Evolutionary conservation across 2,797 vertebrate species (phyloP), one percentile per base, ranked within the genome.

Genomic region (Buphagus erythrorhynchus): DNA sequence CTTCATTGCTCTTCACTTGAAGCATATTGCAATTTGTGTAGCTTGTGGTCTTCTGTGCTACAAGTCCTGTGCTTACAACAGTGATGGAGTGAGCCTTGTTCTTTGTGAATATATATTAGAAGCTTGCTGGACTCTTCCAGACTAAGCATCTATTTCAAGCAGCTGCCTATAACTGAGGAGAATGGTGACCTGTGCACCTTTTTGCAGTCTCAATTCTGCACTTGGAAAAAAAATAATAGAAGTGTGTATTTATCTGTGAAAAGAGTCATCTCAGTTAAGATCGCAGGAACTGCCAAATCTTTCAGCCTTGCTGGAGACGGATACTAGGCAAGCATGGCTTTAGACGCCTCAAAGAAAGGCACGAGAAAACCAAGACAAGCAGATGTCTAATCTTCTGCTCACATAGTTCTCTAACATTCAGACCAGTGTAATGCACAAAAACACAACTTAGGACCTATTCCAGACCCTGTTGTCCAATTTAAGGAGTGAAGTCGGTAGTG

Each of bases 1-100:
- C 89, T 95, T 95, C 84, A 35, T 82, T 72, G 84, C 91, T 95
- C 81, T 89, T 94, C 87, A 82, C 59, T 85, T 91, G 86, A 91
- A 94, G 81, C 33, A 29, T 85, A 76, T 71, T 85, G 74, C 74
- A 85, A 45, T 87, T 89, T 87, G 84, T 87, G 91, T 89, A 92
- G 81, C 48, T 92, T 93, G 82, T 89, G 81, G 67, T 92, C 74
- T 36, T 93, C 77, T 38, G 29, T 54, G 33, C 77, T 49, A 29
- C 74, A 52, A 88, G 88, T 87, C 81, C 62, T 82, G 16, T 33
- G 46, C 46, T 78, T 69, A 55, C 84, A 81, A 40, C 59, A 36
- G 59, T 94, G 91, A 92, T 85, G 81, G 33, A 93, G 84, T 66
- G 71, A 91, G 71, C 29, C 42, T 42, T 81, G 77, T 66, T 51